Evolutionary conservation across 2,888 invertebrate species (phyloP).

Genomic region (Plutella xylostella): DNA sequence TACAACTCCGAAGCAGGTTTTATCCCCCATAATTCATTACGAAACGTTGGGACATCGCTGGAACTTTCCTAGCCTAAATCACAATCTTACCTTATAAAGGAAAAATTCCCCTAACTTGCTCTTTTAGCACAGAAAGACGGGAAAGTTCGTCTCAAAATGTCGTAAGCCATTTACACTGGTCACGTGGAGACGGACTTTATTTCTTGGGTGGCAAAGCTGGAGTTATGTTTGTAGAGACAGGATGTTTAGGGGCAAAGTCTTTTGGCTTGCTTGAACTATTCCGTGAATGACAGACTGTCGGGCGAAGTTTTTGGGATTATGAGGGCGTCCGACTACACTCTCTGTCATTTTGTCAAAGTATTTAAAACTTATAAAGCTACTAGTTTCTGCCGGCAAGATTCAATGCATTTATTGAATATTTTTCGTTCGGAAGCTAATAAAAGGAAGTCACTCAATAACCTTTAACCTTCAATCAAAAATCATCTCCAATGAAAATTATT

Average conservation of each 20-base stretch:
- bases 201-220: background rate
- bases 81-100: constrained; percentile 3
- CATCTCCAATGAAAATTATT: no score
- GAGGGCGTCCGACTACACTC: no score
- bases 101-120: constrained; percentile 1
- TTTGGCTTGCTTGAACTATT: background rate
- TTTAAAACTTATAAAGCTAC: no score
- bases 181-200: background rate
- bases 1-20: no score
- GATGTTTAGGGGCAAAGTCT: background rate
- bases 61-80: constrained; percentile 4
- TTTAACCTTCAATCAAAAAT: no score
- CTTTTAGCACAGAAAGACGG: background rate
- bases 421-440: no score
- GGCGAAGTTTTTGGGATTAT: background rate
- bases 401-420: no score
- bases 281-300: no score
- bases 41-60: background rate
- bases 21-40: background rate
- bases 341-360: no score
- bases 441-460: no score
- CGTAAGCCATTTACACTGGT: background rate
- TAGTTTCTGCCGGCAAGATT: no score
- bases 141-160: background rate
- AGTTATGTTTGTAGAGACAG: background rate